Evolutionary conservation across 2,113 vertebrate genomes (phyloP).

Genomic region (Neolamprologus kungweensis): DNA sequence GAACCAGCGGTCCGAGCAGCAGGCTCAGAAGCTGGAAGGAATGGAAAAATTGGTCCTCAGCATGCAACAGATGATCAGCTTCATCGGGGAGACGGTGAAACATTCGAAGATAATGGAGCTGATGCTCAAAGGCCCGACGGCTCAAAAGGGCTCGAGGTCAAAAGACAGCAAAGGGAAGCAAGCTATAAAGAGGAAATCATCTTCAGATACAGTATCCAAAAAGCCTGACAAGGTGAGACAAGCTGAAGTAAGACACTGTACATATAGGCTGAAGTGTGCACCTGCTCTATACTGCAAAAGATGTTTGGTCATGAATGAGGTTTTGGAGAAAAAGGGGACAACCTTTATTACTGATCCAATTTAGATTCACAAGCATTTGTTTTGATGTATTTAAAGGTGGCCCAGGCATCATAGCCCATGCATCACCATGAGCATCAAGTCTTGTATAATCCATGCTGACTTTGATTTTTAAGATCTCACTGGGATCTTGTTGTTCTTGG

Average conservation of each 20-base stretch:
- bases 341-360: not conserved
- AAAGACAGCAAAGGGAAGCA: conserved; percentile 65
- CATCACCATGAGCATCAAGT: not conserved
- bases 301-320: not conserved
- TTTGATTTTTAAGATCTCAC: not conserved
- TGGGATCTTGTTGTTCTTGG: conserved; percentile 18
- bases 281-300: not conserved
- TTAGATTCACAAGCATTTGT: not conserved
- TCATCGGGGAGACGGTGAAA: conserved; percentile 80
- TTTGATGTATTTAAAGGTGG: not conserved
- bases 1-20: conserved; percentile 77
- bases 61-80: conserved; percentile 81
- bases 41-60: conserved; percentile 80
- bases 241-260: not conserved
- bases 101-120: conserved; percentile 71
- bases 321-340: not conserved
- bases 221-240: conserved; percentile 76
- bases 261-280: not conserved
- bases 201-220: conserved; percentile 51
- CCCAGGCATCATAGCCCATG: not conserved
- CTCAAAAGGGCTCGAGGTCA: conserved; percentile 48
- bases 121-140: conserved; percentile 63
- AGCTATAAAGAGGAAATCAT: conserved; percentile 56
- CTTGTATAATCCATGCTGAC: not conserved
- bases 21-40: conserved; percentile 80